Evolutionary conservation across 2,113 vertebrate genomes (phyloP).

Genomic region (Cebidichthys violaceus): DNA sequence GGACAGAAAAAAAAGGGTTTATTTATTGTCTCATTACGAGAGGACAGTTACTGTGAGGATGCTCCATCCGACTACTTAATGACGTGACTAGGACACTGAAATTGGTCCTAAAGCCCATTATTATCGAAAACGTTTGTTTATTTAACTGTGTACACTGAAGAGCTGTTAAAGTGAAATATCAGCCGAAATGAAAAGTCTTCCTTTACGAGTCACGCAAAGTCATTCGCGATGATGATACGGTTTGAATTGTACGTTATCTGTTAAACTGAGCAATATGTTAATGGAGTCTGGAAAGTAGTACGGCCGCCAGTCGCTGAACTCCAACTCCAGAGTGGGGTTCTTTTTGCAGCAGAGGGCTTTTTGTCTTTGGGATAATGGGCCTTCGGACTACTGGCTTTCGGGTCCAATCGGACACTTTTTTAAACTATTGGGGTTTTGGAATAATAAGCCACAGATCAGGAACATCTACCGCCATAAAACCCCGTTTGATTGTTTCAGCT

Average conservation of each 20-base stretch:
- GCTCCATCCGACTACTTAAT: too few relatives aligned
- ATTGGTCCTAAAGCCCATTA: neutral
- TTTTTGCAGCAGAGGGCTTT: neutral
- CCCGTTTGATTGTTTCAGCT: too few relatives aligned
- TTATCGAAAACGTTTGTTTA: neutral
- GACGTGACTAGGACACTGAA: too few relatives aligned
- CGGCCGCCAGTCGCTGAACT: neutral
- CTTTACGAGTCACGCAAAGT: neutral
- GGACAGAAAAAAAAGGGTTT: too few relatives aligned
- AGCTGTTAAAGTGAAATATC: neutral
- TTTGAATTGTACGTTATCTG: neutral
- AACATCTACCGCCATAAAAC: too few relatives aligned
- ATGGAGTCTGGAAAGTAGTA: neutral
- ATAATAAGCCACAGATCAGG: neutral
- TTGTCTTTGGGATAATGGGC: neutral
- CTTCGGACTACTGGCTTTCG: neutral
- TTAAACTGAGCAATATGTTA: neutral
- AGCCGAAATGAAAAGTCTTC: neutral
- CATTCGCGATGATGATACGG: neutral
- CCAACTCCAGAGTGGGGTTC: neutral
- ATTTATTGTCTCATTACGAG: too few relatives aligned
- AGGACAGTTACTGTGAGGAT: too few relatives aligned
- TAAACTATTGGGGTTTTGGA: neutral
- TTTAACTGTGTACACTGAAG: neutral
- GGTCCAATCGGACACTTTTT: neutral